A percentile compares a stretch with the other conserved stretches of the same genome.
These are phyloP conservation scores for Drosophila obscura DNA, from an alignment of 1,140 invertebrate species.

Conservation along the genomic window DNA sequence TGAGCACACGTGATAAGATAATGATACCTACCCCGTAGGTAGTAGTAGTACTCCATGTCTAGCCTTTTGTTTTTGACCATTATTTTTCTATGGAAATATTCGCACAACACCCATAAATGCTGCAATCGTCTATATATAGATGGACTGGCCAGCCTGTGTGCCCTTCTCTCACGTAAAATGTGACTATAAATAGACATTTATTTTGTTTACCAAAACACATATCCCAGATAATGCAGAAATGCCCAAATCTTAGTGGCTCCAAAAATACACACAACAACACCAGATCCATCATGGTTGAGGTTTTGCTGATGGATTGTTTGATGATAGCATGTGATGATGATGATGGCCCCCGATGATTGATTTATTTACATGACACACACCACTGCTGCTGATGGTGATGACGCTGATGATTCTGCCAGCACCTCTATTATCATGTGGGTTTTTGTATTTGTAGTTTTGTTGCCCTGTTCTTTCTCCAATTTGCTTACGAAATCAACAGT, in stretches of 20 bases:
- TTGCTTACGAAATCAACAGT: conserved; percentile 7
- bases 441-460: neutral
- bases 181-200: conserved; percentile 27
- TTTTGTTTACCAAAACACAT: conserved; percentile 21
- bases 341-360: conserved; percentile 46
- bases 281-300: conserved; percentile 33
- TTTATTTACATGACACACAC: conserved; percentile 53
- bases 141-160: neutral
- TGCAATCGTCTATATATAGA: conserved; percentile 32
- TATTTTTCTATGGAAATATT: conserved; percentile 34
- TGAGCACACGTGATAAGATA: conserved; percentile 37
- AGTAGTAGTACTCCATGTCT: neutral
- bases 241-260: conserved; percentile 13
- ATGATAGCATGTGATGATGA: conserved; percentile 20
- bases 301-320: conserved; percentile 28
- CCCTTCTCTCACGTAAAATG: neutral
- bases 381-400: conserved; percentile 13
- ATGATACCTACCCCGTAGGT: conserved; percentile 3
- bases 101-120: conserved; percentile 9
- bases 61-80: conserved; percentile 26
- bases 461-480: conserved; percentile 23
- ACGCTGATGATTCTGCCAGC: neutral
- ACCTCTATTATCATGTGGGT: too few species aligned
- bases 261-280: neutral
- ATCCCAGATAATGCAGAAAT: conserved; percentile 15